A percentile compares a stretch with the other conserved stretches of the same genome.
Conservation (phyloP, 2,888 invertebrate species). For the Ormyrus thymus region DNA sequence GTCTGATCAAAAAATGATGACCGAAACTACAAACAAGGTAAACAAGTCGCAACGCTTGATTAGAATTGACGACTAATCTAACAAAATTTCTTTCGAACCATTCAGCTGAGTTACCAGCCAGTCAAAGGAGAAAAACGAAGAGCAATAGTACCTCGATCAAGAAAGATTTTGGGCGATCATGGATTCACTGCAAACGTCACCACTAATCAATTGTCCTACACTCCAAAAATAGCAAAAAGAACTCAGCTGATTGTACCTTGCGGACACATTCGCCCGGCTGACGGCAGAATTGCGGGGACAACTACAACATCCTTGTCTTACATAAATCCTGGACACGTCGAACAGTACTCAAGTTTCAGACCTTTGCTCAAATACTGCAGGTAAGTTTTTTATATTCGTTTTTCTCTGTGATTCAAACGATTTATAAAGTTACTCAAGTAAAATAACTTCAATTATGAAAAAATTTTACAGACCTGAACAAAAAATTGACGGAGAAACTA, state of each 20-base stretch:
- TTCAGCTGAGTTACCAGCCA: constrained; percentile 70
- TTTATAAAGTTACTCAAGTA: neutral
- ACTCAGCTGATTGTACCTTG: constrained; percentile 66
- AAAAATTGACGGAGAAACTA: constrained; percentile 69
- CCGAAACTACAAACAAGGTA: constrained; percentile 72
- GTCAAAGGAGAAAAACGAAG: constrained; percentile 65
- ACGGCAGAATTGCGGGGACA: constrained; percentile 66
- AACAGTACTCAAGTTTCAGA: constrained; percentile 67
- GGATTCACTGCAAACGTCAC: constrained; percentile 70
- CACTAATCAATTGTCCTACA: constrained; percentile 68
- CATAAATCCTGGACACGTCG: constrained; percentile 64
- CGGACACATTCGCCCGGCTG: constrained; percentile 65
- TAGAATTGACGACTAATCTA: neutral
- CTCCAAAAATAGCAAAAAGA: constrained; percentile 62
- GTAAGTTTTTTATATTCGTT: constrained; percentile 56
- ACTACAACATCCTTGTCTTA: constrained; percentile 70
- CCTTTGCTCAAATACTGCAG: constrained; percentile 64
- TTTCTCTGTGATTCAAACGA: neutral
- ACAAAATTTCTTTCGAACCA: neutral
- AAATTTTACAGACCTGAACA: constrained; percentile 60
- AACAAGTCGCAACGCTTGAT: neutral
- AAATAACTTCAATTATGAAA: neutral
- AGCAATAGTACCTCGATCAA: constrained; percentile 65
- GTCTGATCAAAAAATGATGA: constrained; percentile 65
- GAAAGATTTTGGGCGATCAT: constrained; percentile 63